phyloP scores from a whole-genome alignment of 2,113 vertebrate species.

The Rhagologus leucostigma region DNA sequence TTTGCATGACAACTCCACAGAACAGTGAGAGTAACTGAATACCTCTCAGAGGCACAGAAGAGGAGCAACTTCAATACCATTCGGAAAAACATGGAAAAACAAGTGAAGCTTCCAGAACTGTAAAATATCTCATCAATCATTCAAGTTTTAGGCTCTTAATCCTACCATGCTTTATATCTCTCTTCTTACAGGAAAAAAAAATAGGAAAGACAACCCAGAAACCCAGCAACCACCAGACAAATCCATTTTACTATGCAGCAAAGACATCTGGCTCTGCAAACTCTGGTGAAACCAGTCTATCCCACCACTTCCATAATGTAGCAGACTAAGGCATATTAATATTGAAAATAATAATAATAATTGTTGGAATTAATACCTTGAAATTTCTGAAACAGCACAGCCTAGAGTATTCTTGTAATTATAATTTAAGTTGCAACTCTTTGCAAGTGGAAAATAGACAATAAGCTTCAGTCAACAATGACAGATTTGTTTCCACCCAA shows the following conservation, averaged over 20 bases:
- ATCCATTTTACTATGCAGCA: not conserved
- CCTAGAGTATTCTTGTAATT: not conserved
- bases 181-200: not conserved
- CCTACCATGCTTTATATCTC: not conserved
- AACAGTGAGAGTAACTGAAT: not conserved
- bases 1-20: not conserved
- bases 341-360: not conserved
- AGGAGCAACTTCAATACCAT: not conserved
- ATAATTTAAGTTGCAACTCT: not conserved
- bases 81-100: not conserved
- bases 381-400: not conserved
- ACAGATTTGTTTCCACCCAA: not conserved
- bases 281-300: not conserved
- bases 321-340: not conserved
- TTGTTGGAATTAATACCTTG: not conserved
- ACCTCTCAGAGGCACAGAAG: not conserved
- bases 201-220: not conserved
- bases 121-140: not conserved
- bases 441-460: not conserved
- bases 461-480: not conserved
- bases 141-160: not conserved
- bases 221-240: not conserved
- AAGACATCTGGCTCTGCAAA: not conserved
- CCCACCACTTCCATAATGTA: not conserved
- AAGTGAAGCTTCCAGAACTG: not conserved